phyloP scores from a whole-genome alignment of 2,113 vertebrate species.

The Chitala chitala region DNA sequence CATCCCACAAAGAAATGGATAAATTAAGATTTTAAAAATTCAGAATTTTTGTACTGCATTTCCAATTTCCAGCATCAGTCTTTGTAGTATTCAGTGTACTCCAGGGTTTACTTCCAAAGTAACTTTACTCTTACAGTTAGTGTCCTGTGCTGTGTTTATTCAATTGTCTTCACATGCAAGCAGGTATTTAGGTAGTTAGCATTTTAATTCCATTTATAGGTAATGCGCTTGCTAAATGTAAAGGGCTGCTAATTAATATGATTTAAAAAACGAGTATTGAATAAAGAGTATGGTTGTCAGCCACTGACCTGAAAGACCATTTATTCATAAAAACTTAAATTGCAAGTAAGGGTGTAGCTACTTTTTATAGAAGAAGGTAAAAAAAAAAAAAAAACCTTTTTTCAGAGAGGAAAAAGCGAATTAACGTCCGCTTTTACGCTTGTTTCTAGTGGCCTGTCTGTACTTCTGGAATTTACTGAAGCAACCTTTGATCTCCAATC shows the following conservation, averaged over 20 bases:
- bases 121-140: no score
- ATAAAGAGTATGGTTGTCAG: no score
- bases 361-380: neutral
- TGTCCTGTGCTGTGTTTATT: no score
- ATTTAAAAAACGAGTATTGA: no score
- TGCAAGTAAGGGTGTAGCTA: neutral
- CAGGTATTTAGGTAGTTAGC: no score
- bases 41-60: neutral
- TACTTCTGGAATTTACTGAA: constrained; percentile 22
- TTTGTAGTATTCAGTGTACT: neutral
- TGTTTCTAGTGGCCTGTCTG: neutral
- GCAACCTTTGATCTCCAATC: constrained; percentile 47
- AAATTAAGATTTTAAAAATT: neutral
- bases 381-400: neutral
- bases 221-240: no score
- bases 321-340: neutral
- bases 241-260: no score
- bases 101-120: no score
- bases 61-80: neutral
- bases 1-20: neutral
- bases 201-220: no score
- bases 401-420: neutral
- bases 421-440: neutral
- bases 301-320: neutral
- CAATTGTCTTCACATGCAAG: no score